These are phyloP conservation scores for Eospalax fontanierii DNA, from an alignment of 2,797 vertebrate species.

Conservation along the genomic window DNA sequence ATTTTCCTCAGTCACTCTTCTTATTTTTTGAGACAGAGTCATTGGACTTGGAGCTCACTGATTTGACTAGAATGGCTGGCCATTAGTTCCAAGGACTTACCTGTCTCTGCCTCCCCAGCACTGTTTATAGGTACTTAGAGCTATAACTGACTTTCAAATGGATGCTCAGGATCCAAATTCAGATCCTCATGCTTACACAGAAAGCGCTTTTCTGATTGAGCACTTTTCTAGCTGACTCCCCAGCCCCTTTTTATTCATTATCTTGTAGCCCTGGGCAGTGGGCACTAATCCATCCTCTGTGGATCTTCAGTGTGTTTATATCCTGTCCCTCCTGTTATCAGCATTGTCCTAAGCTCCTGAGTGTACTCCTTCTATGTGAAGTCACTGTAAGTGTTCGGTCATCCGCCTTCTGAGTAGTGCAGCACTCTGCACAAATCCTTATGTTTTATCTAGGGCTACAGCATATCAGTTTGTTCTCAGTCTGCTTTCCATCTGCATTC, in stretches of 20 bases:
- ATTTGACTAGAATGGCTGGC: background rate
- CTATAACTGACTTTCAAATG: background rate
- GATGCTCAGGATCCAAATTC: background rate
- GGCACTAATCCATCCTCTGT: background rate
- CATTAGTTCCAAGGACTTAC: background rate
- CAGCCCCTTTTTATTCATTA: background rate
- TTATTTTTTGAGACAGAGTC: background rate
- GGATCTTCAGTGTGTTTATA: too few species aligned
- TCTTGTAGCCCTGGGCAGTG: background rate
- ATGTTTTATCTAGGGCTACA: background rate
- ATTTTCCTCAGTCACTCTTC: background rate
- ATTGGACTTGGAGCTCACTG: background rate
- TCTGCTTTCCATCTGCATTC: background rate
- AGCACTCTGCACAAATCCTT: background rate
- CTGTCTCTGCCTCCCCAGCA: background rate
- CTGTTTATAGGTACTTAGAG: background rate
- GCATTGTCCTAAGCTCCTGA: background rate
- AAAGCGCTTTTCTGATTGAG: too few species aligned
- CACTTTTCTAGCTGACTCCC: background rate
- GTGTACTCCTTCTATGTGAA: background rate
- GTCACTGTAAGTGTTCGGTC: background rate
- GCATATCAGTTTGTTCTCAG: background rate
- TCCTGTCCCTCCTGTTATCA: background rate
- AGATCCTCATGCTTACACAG: background rate
- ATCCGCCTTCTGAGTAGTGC: background rate